Base-by-base conservation (phyloP, 2,888 invertebrate species). In the Melanchra persicariae region DNA sequence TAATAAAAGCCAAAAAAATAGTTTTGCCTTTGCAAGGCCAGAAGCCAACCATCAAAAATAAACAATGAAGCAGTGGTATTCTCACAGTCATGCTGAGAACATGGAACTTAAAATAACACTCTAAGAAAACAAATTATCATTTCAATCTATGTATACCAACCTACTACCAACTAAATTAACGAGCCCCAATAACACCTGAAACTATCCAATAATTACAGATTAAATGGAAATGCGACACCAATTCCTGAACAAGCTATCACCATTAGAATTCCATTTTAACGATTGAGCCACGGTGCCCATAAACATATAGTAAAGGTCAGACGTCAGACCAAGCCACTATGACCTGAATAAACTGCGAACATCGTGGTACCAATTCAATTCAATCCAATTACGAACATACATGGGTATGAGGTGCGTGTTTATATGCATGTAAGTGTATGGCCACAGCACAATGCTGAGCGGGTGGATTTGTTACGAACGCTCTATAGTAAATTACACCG, bases 301-400 rank as follows among this genome's bases (percentile, higher is more conserved):
- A 85, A 87, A 86, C 86, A 77, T 80, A 75, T 64, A 60, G 68
- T 45, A 89, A 87, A 91, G 91, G 90, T 91, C 90, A 91, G 87
- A 91, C 83, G 88, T 90, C 89, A 88, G 81, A 83, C 85, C 73
- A 70, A 70, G 82, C 85, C 79, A 85, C 88, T 91, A 88, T 94
- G 94, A 94, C 94, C 94, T 90, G 92, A 93, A 94, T 94, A 92
- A 89, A 89, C 87, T 90, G 85, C 83, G 88, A 90, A 85, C 90
- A 85, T 89, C 90, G 91, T 88, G 89, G 91, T 87, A 91, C 91
- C 93, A 91, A 92, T 94, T 93, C 92, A 92, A 93, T 93, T 91
- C 91, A 89, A 92, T 92, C 92, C 93, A 94, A 94, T 94, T 93
- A 93, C 89, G 83, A 77, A 85, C 87, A 89, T 87, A 88, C 85